A percentile compares a stretch with the other conserved stretches of the same genome.
Conservation (phyloP, 2,888 invertebrate genomes). For the Agonum fuliginosum region DNA sequence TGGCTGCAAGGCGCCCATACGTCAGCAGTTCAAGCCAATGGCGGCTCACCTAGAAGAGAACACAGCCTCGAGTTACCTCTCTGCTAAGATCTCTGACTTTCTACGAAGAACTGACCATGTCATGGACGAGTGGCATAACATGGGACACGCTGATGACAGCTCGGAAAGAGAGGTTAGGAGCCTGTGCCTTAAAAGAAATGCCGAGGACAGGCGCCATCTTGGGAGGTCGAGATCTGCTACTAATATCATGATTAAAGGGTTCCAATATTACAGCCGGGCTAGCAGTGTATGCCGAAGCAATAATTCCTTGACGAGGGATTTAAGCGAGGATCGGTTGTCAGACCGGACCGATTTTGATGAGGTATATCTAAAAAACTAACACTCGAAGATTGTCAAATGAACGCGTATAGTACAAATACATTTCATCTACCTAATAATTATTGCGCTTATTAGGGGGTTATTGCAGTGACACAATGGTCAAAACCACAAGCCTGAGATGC, state of each 20-base stretch:
- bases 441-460: too few relatives aligned
- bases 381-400: too few relatives aligned
- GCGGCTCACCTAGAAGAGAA: constrained; percentile 86
- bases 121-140: constrained; percentile 88
- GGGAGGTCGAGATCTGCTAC: constrained; percentile 84
- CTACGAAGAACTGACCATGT: constrained; percentile 89
- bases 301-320: constrained; percentile 72
- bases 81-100: constrained; percentile 86
- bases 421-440: too few relatives aligned
- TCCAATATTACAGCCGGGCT: constrained; percentile 80
- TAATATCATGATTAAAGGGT: constrained; percentile 89
- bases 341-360: constrained; percentile 77
- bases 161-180: constrained; percentile 68
- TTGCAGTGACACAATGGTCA: too few relatives aligned
- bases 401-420: too few relatives aligned
- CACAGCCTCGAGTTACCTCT: constrained; percentile 85
- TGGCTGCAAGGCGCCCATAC: constrained; percentile 82
- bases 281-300: constrained; percentile 43
- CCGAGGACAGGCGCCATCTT: constrained; percentile 70
- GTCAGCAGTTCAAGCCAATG: constrained; percentile 81
- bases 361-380: constrained; percentile 71
- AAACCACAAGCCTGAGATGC: too few relatives aligned
- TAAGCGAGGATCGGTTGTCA: constrained; percentile 80
- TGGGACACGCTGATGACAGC: constrained; percentile 79
- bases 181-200: constrained; percentile 44